Evolutionary conservation across 2,113 vertebrate species (phyloP).

Genomic region (Corythaeola cristata): DNA sequence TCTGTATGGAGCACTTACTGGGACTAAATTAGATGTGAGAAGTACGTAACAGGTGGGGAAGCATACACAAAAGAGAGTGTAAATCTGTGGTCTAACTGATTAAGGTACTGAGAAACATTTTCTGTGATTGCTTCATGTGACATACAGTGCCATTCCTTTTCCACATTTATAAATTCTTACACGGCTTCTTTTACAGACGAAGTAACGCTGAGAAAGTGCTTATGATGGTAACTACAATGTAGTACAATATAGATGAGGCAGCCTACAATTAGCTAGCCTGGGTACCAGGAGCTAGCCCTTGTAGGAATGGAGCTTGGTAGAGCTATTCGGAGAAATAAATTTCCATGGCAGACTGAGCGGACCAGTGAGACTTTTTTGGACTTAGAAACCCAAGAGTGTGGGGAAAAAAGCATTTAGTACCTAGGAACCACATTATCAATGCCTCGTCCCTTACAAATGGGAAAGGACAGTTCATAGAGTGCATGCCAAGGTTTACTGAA

Average conservation of each 20-base stretch:
- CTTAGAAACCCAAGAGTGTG: neutral
- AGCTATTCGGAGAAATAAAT: neutral
- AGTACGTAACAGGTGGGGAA: neutral
- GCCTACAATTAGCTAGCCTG: neutral
- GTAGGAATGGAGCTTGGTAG: neutral
- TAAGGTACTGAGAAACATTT: neutral
- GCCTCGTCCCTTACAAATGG: neutral
- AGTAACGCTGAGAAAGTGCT: neutral
- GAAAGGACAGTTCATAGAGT: neutral
- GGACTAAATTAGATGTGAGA: neutral
- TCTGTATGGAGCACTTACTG: neutral
- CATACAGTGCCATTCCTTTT: neutral
- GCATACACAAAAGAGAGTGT: accelerated
- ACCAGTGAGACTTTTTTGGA: neutral
- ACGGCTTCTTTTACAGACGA: neutral
- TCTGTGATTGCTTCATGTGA: neutral
- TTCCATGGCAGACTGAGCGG: neutral
- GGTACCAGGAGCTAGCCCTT: neutral
- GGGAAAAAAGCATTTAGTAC: accelerated
- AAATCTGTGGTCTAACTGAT: neutral
- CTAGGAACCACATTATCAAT: neutral
- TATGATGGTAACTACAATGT: neutral
- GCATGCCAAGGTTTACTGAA: neutral
- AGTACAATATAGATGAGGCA: neutral
- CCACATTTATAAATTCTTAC: neutral